Conservation (phyloP, 2,113 vertebrate species). For the Mormyrus lacerda region DNA sequence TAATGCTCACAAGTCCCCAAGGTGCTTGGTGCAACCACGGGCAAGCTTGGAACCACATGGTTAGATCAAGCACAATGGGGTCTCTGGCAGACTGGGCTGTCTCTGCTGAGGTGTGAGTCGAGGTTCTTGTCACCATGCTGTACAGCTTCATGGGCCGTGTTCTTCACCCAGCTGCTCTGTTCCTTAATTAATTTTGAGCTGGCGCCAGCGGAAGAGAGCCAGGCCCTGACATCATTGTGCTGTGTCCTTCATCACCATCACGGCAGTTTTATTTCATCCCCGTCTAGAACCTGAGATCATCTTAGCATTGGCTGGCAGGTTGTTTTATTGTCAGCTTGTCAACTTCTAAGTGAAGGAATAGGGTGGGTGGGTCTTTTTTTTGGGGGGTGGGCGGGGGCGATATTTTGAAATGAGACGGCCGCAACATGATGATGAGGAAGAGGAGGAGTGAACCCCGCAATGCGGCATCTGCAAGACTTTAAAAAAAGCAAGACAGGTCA, state of each 20-base stretch:
- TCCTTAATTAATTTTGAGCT: not conserved
- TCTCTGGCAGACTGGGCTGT: not conserved
- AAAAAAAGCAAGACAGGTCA: not conserved
- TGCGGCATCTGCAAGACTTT: not conserved
- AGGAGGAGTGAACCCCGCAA: not conserved
- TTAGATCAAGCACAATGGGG: conserved; percentile 21
- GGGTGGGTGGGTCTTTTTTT: not conserved
- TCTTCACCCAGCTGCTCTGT: not conserved
- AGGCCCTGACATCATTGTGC: not conserved
- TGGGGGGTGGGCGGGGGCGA: not conserved
- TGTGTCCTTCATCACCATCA: not conserved
- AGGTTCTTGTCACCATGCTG: not conserved
- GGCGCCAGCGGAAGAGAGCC: not conserved
- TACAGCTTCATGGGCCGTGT: not conserved
- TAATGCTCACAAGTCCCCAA: not conserved
- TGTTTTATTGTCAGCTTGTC: not conserved
- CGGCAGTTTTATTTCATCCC: not conserved
- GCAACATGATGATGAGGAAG: not conserved
- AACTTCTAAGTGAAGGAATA: not conserved
- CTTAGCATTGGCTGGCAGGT: not conserved
- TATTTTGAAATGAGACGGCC: not conserved
- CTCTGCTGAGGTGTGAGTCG: not conserved
- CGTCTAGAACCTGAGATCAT: not conserved
- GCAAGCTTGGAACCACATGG: conserved; percentile 8
- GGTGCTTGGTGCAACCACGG: conserved; percentile 17